Percentiles rank a stretch among this genome's conserved stretches.
phyloP scores from a whole-genome alignment of 2,888 invertebrate genomes.

The Ormyrus pomaceus region DNA sequence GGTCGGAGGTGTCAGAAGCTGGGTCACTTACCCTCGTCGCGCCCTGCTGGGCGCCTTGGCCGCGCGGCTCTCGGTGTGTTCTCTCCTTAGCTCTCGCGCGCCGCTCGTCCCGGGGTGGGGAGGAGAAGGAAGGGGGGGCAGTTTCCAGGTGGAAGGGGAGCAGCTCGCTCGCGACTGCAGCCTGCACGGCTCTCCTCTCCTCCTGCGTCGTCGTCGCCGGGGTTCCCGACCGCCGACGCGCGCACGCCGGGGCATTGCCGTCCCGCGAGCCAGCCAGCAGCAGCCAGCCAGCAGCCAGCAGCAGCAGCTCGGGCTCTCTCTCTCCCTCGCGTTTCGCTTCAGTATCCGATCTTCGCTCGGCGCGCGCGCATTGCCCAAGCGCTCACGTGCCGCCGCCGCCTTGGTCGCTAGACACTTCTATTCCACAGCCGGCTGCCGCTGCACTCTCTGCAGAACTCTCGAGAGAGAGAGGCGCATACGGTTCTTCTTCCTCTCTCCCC shows the following conservation, averaged over 20 bases:
- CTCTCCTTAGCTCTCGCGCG: too few species aligned
- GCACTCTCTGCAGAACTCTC: too few species aligned
- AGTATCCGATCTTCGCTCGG: constrained; percentile 52
- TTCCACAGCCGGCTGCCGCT: neutral
- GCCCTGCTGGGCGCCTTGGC: too few species aligned
- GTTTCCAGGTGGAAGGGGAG: neutral
- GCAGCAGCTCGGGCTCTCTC: constrained; percentile 38
- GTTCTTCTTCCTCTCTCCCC: too few species aligned
- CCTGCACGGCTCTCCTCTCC: neutral
- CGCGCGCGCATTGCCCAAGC: constrained; percentile 31
- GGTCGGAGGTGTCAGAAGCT: too few species aligned
- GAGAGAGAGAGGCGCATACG: too few species aligned
- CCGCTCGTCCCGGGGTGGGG: neutral
- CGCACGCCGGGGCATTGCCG: constrained; percentile 46
- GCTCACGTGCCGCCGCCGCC: too few species aligned
- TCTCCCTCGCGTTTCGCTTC: constrained; percentile 26
- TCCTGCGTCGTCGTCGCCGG: constrained; percentile 12
- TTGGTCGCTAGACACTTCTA: neutral
- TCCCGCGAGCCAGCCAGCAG: constrained; percentile 18
- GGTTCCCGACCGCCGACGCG: constrained; percentile 50
- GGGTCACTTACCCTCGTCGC: too few species aligned
- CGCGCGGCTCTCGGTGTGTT: too few species aligned
- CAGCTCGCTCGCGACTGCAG: neutral
- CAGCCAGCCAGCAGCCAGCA: neutral
- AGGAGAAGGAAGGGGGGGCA: neutral